Evolutionary conservation across 2,797 vertebrate species (phyloP).

Genomic region (Huso huso): DNA sequence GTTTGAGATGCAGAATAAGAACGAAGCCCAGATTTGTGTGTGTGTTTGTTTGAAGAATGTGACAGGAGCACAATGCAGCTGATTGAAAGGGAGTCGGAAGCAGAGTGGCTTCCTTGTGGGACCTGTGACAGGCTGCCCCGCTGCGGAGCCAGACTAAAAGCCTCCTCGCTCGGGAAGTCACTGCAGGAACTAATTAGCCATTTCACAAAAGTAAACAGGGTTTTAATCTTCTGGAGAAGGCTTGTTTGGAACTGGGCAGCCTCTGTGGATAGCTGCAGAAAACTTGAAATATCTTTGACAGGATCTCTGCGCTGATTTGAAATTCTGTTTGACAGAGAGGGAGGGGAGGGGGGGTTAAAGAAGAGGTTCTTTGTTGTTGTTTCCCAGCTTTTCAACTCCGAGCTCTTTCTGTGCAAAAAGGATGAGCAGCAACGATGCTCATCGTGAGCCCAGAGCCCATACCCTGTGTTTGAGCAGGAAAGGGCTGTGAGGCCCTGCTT

Average conservation of each 20-base stretch:
- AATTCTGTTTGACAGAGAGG: background rate
- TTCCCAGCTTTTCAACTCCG: background rate
- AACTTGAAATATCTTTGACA: conserved; percentile 17
- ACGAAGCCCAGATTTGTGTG: too few species aligned
- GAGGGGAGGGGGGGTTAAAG: background rate
- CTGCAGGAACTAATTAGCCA: too few species aligned
- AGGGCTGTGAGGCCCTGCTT: background rate
- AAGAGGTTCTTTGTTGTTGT: background rate
- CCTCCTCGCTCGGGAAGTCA: too few species aligned
- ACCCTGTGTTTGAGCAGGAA: background rate
- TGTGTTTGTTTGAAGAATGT: too few species aligned
- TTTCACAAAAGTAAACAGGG: too few species aligned
- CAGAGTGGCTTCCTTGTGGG: too few species aligned
- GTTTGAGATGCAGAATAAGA: too few species aligned
- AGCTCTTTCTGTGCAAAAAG: background rate
- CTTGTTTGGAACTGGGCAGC: conserved; percentile 2
- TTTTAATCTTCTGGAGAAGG: too few species aligned
- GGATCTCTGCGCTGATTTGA: conserved; percentile 3
- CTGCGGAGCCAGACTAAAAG: too few species aligned
- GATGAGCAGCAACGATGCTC: background rate
- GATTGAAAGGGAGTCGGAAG: too few species aligned
- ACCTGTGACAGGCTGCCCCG: too few species aligned
- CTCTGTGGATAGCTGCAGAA: conserved; percentile 9
- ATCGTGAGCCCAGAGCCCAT: background rate
- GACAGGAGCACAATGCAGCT: too few species aligned